Percentiles rank a stretch among this genome's conserved stretches.
phyloP scores from a whole-genome alignment of 2,113 vertebrate genomes.

The Toxostoma redivivum region DNA sequence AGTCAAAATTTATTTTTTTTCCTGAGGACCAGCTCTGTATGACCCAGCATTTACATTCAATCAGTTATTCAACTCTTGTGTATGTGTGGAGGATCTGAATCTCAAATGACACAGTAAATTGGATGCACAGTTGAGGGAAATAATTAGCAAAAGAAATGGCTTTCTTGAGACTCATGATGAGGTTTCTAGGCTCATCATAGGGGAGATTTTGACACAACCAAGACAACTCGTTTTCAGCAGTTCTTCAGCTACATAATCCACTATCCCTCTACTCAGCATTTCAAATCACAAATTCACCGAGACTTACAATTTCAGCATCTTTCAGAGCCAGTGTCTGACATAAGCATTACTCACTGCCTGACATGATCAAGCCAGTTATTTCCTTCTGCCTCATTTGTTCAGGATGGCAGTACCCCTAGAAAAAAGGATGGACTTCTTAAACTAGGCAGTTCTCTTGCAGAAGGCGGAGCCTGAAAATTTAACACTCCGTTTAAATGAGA shows the following conservation, averaged over 20 bases:
- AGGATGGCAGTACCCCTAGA: neutral
- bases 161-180: slow-evolving; percentile 50
- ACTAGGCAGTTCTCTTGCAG: neutral
- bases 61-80: slow-evolving; percentile 33
- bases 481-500: neutral
- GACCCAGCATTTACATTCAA: neutral
- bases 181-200: slow-evolving; percentile 35
- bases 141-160: slow-evolving; percentile 56
- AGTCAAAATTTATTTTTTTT: neutral
- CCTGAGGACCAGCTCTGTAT: neutral
- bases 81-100: slow-evolving; percentile 7
- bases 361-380: slow-evolving; percentile 21
- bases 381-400: slow-evolving; percentile 22
- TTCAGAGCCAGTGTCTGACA: neutral
- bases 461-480: neutral
- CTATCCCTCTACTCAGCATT: slow-evolving; percentile 15
- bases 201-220: slow-evolving; percentile 43
- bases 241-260: slow-evolving; percentile 35
- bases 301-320: slow-evolving; percentile 37
- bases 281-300: neutral
- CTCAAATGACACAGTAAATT: slow-evolving; percentile 56
- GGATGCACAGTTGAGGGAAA: slow-evolving; percentile 45
- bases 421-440: neutral
- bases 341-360: slow-evolving; percentile 14
- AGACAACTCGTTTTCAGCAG: slow-evolving; percentile 28